Percentiles rank a stretch among this genome's conserved stretches.
phyloP scores from a whole-genome alignment of 2,888 invertebrate genomes.

The Chamaedrilus cognettii region DNA sequence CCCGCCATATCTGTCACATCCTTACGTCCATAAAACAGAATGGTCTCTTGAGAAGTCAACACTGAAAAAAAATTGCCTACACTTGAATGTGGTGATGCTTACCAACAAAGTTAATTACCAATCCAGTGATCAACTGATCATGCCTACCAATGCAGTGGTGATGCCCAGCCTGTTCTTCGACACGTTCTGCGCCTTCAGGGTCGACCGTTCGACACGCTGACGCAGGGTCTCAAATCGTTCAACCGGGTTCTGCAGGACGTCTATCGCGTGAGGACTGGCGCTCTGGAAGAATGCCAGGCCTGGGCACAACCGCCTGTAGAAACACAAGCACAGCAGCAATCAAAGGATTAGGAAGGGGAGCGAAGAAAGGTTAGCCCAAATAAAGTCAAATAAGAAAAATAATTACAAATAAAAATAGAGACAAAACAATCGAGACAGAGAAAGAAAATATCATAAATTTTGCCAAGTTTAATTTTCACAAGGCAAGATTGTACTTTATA shows the following conservation, averaged over 20 bases:
- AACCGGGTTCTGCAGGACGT: slow-evolving; percentile 76
- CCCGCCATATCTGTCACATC: no score
- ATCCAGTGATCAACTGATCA: no score
- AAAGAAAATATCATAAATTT: no score
- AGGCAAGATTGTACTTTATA: no score
- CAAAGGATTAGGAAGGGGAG: not conserved
- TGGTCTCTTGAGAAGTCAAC: no score
- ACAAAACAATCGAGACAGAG: no score
- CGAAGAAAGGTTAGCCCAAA: no score
- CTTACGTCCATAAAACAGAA: no score
- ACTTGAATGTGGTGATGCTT: not conserved
- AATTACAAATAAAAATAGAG: no score
- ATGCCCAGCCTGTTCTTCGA: slow-evolving; percentile 73
- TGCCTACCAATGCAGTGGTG: slow-evolving; percentile 27
- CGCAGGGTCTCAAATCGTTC: slow-evolving; percentile 75
- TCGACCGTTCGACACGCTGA: slow-evolving; percentile 83
- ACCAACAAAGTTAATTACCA: not conserved
- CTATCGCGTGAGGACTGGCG: slow-evolving; percentile 88
- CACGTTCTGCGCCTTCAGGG: slow-evolving; percentile 83
- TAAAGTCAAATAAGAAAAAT: no score
- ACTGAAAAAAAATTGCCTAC: no score
- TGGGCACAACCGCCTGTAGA: slow-evolving; percentile 79
- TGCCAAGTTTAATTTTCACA: no score
- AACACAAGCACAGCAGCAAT: not conserved
- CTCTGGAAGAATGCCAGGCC: slow-evolving; percentile 97